Evolutionary conservation across 2,888 invertebrate genomes (phyloP).

Genomic region (Eupsilia transversa): DNA sequence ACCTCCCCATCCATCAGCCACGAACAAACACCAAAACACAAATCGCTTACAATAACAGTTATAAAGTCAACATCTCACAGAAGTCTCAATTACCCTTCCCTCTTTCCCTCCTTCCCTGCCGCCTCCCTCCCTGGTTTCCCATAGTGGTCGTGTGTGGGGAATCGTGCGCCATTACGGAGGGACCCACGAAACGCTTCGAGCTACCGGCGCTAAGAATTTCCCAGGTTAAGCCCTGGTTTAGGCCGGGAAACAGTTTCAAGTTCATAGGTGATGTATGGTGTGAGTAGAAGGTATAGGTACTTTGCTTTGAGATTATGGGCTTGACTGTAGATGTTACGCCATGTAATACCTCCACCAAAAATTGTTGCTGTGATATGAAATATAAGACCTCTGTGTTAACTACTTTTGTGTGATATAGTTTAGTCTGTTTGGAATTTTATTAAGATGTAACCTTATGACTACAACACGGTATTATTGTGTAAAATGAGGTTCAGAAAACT

Average conservation of each 20-base stretch:
- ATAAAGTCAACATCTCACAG: constrained; percentile 76
- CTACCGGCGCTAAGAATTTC: constrained; percentile 72
- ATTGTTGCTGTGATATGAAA: background rate
- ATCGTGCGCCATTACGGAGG: constrained; percentile 80
- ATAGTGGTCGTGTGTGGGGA: constrained; percentile 77
- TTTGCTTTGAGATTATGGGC: background rate
- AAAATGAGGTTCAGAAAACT: background rate
- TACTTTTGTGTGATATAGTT: background rate
- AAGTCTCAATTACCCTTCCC: constrained; percentile 73
- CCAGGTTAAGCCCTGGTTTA: constrained; percentile 70
- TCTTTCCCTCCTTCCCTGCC: constrained; percentile 20
- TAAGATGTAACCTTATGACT: background rate
- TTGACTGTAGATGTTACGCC: background rate
- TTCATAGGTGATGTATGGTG: constrained; percentile 34
- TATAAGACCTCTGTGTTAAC: background rate
- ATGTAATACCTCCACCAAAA: background rate
- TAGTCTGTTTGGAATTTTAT: background rate
- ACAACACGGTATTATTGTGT: background rate
- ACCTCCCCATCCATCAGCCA: constrained; percentile 25
- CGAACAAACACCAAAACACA: constrained; percentile 53
- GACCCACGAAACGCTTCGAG: constrained; percentile 84
- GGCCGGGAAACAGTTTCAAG: constrained; percentile 41
- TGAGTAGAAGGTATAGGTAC: background rate
- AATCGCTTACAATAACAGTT: constrained; percentile 62
- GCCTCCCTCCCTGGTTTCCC: constrained; percentile 76